Conservation (phyloP, 2,888 invertebrate species). For the Candidula unifasciata region DNA sequence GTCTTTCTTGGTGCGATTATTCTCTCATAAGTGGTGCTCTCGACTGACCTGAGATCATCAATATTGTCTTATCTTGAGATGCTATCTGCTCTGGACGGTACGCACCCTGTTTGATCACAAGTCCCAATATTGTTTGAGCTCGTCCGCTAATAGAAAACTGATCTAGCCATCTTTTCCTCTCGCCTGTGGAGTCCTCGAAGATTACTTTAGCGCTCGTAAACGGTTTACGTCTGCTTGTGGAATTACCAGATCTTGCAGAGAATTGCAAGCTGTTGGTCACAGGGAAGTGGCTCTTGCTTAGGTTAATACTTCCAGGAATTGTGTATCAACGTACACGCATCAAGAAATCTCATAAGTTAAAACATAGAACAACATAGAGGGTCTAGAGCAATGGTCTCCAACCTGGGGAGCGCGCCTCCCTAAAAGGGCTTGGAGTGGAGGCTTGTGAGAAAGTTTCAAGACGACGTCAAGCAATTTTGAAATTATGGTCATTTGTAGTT, state of each 20-base stretch:
- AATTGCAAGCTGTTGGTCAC: background rate
- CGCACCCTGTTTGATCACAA: conserved; percentile 11
- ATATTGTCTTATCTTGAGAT: conserved; percentile 30
- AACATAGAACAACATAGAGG: too few relatives aligned
- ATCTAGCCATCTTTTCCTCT: background rate
- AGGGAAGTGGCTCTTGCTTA: conserved; percentile 24
- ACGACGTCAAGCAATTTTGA: too few relatives aligned
- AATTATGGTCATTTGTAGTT: too few relatives aligned
- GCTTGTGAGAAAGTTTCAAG: too few relatives aligned
- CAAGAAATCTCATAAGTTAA: too few relatives aligned
- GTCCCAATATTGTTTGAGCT: conserved; percentile 47
- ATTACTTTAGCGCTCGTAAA: conserved; percentile 20
- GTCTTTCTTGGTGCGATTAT: conserved; percentile 37
- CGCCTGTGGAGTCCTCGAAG: background rate
- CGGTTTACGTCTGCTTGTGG: background rate
- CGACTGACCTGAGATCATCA: conserved; percentile 30
- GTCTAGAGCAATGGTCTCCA: too few relatives aligned
- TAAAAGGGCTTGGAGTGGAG: too few relatives aligned
- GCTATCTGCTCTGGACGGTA: conserved; percentile 25
- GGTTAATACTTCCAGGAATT: background rate
- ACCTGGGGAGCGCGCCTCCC: too few relatives aligned
- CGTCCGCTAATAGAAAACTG: conserved; percentile 10
- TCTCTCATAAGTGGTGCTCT: conserved; percentile 25
- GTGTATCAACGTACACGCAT: conserved; percentile 31
- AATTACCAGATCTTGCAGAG: conserved; percentile 5